Base-by-base conservation (phyloP, 1,140 invertebrate species). In the Aphis craccivora region DNA sequence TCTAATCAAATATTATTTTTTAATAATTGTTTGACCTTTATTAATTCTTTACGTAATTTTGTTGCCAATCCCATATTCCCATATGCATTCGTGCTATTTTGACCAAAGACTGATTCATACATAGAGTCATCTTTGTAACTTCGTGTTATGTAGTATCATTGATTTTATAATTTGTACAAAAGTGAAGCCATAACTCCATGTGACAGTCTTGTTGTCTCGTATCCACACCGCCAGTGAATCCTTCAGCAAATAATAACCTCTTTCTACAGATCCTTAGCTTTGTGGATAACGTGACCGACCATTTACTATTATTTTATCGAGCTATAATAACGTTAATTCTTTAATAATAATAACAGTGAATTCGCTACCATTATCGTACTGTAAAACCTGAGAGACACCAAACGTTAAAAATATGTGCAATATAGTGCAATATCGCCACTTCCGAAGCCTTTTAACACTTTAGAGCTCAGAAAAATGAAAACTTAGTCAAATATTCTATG, bases 311-410 rank as follows among this genome's bases (percentile, higher is more conserved):
- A 92, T 48, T 22, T 83, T 18, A 30, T 48, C n/a, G 18, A 67
- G 91, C 67, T 23, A 92, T 45, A 92, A 81, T 23, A 20, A 76
- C 37, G 91, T 37, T 48, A 92, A 81, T 81, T 76, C 37, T 40
- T 35, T 76, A 9, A 92, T 92, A 83, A 93, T 37, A 81, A n/a
- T 20, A 5, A 67, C 91, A 43, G 60, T 45, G 23, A 93, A 87
- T 88, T 93, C 51, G 23, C 48, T n/a, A 51, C 93, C 76, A 60
- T 93, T 93, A 45, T 93, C 93, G 22, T 51, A 53, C 51, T 93
- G 84, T 4, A 87, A 81, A 45, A 45, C 43, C 6, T 45, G 43
- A 45, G 43, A 11, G 43, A 45, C 9, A 45, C 43, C 43, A 45
- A 45, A 45, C 43, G 43, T 45, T 11, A 45, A 45, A 45, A 45